phyloP scores from a whole-genome alignment of 64 coral and sea anemone genomes.

The Montipora cactus region DNA sequence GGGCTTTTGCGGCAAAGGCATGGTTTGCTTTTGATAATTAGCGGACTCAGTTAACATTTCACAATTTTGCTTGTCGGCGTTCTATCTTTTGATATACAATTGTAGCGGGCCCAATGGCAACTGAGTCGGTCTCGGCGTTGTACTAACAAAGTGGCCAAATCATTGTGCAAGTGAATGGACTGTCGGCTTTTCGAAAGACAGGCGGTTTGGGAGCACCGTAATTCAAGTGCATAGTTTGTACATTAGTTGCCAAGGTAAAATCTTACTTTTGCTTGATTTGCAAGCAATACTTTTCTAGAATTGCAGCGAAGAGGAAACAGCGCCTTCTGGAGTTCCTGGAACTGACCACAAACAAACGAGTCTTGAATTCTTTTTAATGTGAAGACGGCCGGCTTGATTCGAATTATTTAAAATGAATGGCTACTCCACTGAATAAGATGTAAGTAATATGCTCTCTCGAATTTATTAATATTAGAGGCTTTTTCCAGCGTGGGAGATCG shows the following conservation, averaged over 20 bases:
- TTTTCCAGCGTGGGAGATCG: too few species aligned
- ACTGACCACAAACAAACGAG: too few species aligned
- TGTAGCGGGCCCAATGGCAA: neutral
- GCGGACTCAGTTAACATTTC: neutral
- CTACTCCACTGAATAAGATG: too few species aligned
- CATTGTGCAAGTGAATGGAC: neutral
- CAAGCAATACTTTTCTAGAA: too few species aligned
- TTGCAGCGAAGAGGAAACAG: too few species aligned
- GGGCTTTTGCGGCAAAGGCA: conserved; percentile 24
- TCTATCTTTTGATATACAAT: neutral
- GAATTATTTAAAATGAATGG: too few species aligned
- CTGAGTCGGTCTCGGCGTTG: neutral
- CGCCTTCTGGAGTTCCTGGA: too few species aligned
- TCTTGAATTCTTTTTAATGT: too few species aligned
- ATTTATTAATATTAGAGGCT: too few species aligned
- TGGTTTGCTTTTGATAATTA: conserved; percentile 33
- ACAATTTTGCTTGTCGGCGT: neutral
- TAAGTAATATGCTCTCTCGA: too few species aligned
- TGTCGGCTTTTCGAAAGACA: neutral
- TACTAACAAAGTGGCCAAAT: neutral
- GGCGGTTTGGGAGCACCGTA: neutral
- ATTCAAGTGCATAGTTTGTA: neutral
- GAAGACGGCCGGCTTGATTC: too few species aligned
- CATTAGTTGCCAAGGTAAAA: neutral
- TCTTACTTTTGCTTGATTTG: too few species aligned